Percentiles rank a stretch among this genome's conserved stretches.
Evolutionary conservation across 1,140 invertebrate genomes (phyloP).

Genomic region (Drosophila lacertosa): DNA sequence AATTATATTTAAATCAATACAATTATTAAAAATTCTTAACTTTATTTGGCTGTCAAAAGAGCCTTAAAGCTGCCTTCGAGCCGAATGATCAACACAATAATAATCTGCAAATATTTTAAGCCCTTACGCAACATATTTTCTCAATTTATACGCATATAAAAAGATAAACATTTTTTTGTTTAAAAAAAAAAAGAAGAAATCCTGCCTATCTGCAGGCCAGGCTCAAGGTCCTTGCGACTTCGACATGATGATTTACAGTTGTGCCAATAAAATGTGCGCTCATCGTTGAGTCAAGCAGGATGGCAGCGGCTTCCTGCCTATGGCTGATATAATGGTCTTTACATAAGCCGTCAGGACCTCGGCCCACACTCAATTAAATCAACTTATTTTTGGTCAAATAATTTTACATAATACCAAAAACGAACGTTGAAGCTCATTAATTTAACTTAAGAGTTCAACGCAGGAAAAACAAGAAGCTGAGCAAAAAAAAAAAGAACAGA

Average conservation of each 20-base stretch:
- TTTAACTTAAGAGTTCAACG: constrained; percentile 76
- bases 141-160: too few species aligned
- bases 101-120: too few species aligned
- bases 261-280: constrained; percentile 22
- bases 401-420: constrained; percentile 70
- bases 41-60: too few species aligned
- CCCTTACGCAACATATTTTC: not conserved
- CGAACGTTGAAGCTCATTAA: constrained; percentile 72
- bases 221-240: constrained; percentile 9
- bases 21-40: too few species aligned
- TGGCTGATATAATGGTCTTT: constrained; percentile 29
- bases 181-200: not conserved
- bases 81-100: too few species aligned
- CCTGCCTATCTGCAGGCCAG: not conserved
- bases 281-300: constrained; percentile 28
- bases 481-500: constrained; percentile 36
- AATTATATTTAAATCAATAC: too few species aligned
- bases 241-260: constrained; percentile 45
- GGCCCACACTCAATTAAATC: constrained; percentile 77
- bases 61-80: too few species aligned
- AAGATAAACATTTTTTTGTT: not conserved
- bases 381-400: constrained; percentile 81
- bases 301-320: constrained; percentile 31
- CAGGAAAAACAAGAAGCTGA: constrained; percentile 40
- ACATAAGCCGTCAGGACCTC: constrained; percentile 27